Percentiles rank a stretch among this genome's conserved stretches.
Conservation (phyloP, 1,140 invertebrate genomes). For the Psilanteris sp. region DNA sequence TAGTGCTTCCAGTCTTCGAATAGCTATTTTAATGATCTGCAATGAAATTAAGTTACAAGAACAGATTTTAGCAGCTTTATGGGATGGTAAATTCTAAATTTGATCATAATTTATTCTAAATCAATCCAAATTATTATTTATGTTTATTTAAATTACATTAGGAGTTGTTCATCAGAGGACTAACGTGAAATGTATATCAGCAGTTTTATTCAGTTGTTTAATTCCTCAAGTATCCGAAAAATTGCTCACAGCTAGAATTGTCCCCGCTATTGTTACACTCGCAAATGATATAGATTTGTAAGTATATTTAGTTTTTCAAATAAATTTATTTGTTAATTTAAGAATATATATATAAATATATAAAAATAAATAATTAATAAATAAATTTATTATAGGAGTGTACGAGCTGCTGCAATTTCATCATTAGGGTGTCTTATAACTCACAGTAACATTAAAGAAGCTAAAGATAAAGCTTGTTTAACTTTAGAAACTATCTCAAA, state of each 20-base stretch:
- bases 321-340: background rate
- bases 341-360: background rate
- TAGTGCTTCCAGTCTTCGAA: conserved; percentile 78
- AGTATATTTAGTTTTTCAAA: conserved; percentile 7
- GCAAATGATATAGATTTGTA: conserved; percentile 86
- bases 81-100: conserved; percentile 82
- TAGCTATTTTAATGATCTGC: conserved; percentile 82
- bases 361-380: conserved; percentile 6
- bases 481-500: conserved; percentile 84
- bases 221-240: conserved; percentile 82
- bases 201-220: conserved; percentile 82
- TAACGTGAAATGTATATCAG: conserved; percentile 82
- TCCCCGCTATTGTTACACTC: conserved; percentile 86
- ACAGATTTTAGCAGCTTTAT: conserved; percentile 83
- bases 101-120: too few relatives aligned
- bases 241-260: conserved; percentile 82
- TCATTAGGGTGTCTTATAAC: conserved; percentile 84
- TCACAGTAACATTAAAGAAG: conserved; percentile 81
- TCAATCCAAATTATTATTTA: too few relatives aligned
- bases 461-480: conserved; percentile 86
- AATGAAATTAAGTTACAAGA: conserved; percentile 81
- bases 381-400: conserved; percentile 77
- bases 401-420: conserved; percentile 83
- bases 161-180: conserved; percentile 85
- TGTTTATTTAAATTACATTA: too few relatives aligned